Conservation (phyloP, 2,888 invertebrate species). For the Xestia ashworthii region DNA sequence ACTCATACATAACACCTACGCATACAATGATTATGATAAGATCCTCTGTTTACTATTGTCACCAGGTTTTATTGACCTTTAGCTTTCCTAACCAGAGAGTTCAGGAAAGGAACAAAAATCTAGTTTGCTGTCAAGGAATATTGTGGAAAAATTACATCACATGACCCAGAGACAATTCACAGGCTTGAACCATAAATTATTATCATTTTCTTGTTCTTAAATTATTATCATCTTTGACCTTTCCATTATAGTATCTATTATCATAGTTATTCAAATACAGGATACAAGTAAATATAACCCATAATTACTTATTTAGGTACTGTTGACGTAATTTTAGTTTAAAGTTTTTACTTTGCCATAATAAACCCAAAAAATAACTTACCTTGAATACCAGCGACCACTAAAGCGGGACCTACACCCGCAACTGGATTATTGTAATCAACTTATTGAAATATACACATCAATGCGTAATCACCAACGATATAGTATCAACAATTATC, state of each 20-base stretch:
- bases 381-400: constrained; percentile 71
- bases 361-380: constrained; percentile 49
- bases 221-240: constrained; percentile 36
- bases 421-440: constrained; percentile 80
- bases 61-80: background rate
- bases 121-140: background rate
- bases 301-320: background rate
- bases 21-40: background rate
- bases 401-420: constrained; percentile 66
- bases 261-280: background rate
- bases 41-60: no score
- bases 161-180: background rate
- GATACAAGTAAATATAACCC: background rate
- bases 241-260: constrained; percentile 6
- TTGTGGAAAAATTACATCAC: background rate
- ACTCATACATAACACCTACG: background rate
- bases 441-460: constrained; percentile 80
- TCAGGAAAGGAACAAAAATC: background rate
- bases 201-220: background rate
- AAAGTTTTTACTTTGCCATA: background rate
- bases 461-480: constrained; percentile 70
- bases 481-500: constrained; percentile 73
- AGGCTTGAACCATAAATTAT: background rate
- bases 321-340: background rate
- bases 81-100: background rate